Base-by-base conservation (phyloP, 1,140 invertebrate genomes). In the Phocides pigmalion region DNA sequence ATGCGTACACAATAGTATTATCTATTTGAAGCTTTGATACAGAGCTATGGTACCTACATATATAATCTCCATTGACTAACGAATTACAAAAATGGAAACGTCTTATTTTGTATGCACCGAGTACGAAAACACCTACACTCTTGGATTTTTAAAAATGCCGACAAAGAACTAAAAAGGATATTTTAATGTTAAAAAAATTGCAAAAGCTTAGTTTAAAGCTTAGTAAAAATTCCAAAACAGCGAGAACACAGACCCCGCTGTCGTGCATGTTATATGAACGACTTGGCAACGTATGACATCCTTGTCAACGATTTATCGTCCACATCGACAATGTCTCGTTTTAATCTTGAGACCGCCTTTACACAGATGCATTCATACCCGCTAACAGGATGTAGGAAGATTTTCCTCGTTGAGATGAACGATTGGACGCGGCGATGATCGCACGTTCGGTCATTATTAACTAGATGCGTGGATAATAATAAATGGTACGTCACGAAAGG, bases 371-470 rank as follows among this genome's bases (percentile, higher is more conserved):
- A 76, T 78, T 73, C 66, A 69, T 76, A 74, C 74, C 74, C 70
- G 46, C 59, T 74, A 85, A 85, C 81, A 84, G 79, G 81, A 86
- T 88, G 76, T 79, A 42, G 71, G 72, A 73, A 69, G 66, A 80
- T 84, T 87, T 87, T 87, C 81, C 81, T 83, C 65, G 67, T 77
- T 71, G 59, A 70, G 66, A 69, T 42, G 53, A 56, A 42, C 53
- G 53, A 56, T 39, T 35, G 35, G 68, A 9, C 53, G 62, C 62
- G 49, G 39, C 59, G 42, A 62, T 28, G 64, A 46, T 22, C 49
- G 50, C 54, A 35, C 49, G 70, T 62, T 35, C 25, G 49, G 49
- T 44, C 28, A 53, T 53, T 51, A 46, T 61, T 61, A 58, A 70
- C 58, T 63, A 62, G 65, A 46, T 56, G 50, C 62, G 54, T 67